Evolutionary conservation across 2,797 vertebrate genomes (phyloP).

Genomic region (Sciaenops ocellatus): DNA sequence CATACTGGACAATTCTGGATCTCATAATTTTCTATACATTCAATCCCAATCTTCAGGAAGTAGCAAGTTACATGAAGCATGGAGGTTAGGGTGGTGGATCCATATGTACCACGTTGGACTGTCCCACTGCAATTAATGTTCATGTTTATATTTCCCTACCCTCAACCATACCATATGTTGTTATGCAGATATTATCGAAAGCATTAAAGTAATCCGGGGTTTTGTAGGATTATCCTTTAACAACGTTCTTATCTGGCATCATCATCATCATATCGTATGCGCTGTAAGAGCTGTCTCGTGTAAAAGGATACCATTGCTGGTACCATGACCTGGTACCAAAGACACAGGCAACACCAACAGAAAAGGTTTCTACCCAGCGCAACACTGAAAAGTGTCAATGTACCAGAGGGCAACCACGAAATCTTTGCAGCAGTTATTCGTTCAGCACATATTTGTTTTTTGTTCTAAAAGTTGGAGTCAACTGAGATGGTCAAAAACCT

Average conservation of each 20-base stretch:
- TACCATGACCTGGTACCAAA: not conserved
- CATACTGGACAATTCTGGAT: not conserved
- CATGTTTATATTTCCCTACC: not conserved
- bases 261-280: not conserved
- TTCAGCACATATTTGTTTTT: not conserved
- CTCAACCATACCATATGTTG: not conserved
- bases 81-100: not conserved
- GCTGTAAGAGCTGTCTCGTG: not conserved
- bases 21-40: not conserved
- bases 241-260: not conserved
- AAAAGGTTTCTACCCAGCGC: not conserved
- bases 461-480: not conserved
- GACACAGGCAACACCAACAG: not conserved
- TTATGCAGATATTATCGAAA: not conserved
- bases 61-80: not conserved
- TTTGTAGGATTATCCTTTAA: not conserved
- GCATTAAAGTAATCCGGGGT: not conserved
- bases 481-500: not conserved
- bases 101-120: not conserved
- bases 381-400: not conserved
- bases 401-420: not conserved
- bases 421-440: not conserved
- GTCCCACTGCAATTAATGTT: too few species aligned
- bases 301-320: not conserved
- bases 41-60: not conserved